These are phyloP conservation scores for Ophthalmotilapia sp. DNA, from an alignment of 2,113 vertebrate species.

Conservation along the genomic window DNA sequence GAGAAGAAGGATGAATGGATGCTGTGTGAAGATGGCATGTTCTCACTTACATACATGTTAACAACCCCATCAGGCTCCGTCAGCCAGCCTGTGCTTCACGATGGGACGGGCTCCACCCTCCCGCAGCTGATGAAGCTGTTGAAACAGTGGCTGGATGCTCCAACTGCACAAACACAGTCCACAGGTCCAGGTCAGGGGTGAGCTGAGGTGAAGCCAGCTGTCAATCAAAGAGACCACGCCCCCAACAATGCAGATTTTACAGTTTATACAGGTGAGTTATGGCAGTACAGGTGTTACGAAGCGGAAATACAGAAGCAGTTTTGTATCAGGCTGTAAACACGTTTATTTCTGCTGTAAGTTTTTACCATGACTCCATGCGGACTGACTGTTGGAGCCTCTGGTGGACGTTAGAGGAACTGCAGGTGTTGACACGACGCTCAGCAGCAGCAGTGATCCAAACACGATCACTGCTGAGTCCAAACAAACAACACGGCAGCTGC, in stretches of 20 bases:
- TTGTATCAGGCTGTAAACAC: not conserved
- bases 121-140: not conserved
- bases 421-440: not conserved
- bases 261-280: not conserved
- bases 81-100: not conserved
- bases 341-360: not conserved
- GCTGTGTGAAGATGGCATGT: not conserved
- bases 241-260: fast-evolving
- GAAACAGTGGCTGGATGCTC: fast-evolving
- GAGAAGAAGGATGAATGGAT: not conserved
- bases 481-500: not conserved
- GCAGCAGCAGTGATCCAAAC: fast-evolving
- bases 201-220: not conserved
- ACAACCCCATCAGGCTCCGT: not conserved
- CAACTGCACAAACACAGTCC: not conserved
- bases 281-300: not conserved
- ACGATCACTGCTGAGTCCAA: fast-evolving
- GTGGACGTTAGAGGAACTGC: not conserved
- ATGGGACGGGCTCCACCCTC: not conserved
- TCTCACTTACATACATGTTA: not conserved
- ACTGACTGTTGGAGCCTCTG: not conserved
- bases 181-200: not conserved
- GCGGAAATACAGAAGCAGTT: not conserved
- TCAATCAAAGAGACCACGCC: not conserved
- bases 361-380: fast-evolving